Percentiles rank a stretch among this genome's conserved stretches.
These are phyloP conservation scores for Napeogenes inachia DNA, from an alignment of 2,888 invertebrate genomes.

Conservation along the genomic window DNA sequence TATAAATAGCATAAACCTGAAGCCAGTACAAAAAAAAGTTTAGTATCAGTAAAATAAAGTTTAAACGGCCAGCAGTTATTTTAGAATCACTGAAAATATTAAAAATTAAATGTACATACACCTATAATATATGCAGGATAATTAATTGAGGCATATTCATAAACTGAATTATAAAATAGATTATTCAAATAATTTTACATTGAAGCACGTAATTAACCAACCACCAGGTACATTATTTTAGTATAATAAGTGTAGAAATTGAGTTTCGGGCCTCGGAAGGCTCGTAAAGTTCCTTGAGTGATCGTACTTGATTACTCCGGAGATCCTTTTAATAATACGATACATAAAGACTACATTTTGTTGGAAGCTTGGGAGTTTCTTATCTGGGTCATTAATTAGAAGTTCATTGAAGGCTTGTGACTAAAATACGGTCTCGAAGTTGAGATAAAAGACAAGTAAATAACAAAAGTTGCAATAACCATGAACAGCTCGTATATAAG, in stretches of 20 bases:
- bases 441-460: background rate
- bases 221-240: conserved; percentile 3
- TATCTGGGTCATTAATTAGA: conserved; percentile 14
- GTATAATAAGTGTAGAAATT: conserved; percentile 8
- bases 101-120: no score
- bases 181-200: conserved; percentile 8
- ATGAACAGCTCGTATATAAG: no score
- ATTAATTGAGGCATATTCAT: no score
- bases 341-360: conserved; percentile 17
- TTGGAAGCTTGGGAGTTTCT: conserved; percentile 10
- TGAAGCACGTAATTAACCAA: background rate
- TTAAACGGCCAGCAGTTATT: no score
- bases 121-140: no score
- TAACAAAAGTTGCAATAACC: no score
- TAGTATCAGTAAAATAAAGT: no score
- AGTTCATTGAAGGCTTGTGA: conserved; percentile 11
- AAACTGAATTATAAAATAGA: no score
- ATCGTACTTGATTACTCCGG: conserved; percentile 22
- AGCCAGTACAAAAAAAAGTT: no score
- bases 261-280: conserved; percentile 22
- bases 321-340: conserved; percentile 30
- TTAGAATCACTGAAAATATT: no score
- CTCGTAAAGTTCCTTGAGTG: conserved; percentile 30
- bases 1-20: no score
- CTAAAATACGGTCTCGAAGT: conserved; percentile 10